Conservation (phyloP, 2,797 vertebrate species). For the Gambusia yucatana region DNA sequence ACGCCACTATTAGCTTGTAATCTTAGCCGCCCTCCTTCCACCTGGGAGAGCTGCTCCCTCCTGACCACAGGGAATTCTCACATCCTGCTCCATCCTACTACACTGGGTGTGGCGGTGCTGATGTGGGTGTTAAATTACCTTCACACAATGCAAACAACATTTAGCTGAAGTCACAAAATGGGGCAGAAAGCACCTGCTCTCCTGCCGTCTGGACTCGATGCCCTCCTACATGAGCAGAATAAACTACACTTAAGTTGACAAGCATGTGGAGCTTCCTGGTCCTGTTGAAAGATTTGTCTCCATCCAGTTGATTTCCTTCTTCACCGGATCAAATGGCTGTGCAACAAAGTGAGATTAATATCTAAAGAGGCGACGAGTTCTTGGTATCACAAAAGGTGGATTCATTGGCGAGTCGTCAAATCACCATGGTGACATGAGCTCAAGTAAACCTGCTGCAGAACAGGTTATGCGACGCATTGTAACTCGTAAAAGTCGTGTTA, state of each 20-base stretch:
- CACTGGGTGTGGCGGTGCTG: background rate
- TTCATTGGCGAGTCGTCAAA: too few species aligned
- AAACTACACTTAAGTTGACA: background rate
- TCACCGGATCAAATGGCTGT: background rate
- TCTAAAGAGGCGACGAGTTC: background rate
- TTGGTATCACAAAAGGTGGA: background rate
- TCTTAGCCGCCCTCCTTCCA: background rate
- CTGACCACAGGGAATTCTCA: background rate
- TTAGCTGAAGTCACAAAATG: conserved; percentile 10
- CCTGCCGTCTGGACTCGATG: background rate
- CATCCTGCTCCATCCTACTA: conserved; percentile 1
- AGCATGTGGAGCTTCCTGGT: background rate
- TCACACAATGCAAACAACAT: conserved; percentile 11
- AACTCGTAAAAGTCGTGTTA: background rate
- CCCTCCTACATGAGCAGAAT: background rate
- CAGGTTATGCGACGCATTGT: background rate
- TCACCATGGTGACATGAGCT: background rate
- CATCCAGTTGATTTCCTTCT: conserved; percentile 1
- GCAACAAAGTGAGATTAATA: background rate
- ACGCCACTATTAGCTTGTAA: background rate
- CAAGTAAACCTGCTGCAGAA: background rate
- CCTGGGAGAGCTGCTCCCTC: background rate
- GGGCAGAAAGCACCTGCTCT: conserved; percentile 9
- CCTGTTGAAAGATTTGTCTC: background rate
- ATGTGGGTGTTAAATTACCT: conserved; percentile 10